Base-by-base conservation (phyloP, 2,888 invertebrate genomes). In the Latrodectus hesperus region DNA sequence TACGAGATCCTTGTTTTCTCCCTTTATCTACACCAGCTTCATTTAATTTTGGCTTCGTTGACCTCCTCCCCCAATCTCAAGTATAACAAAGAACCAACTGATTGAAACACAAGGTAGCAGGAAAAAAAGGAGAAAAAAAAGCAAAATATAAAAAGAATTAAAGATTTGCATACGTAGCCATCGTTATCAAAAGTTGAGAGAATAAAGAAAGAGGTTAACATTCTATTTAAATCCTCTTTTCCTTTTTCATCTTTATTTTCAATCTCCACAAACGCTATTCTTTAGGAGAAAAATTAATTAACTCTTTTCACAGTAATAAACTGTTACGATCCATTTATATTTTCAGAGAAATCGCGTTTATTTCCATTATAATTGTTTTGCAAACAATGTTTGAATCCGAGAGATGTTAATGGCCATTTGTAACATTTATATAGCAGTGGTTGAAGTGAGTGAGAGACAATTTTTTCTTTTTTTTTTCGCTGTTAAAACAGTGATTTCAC, bases 11-110 rank as follows among this genome's bases (percentile, higher is more conserved):
- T 84, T 83, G 65, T 67, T 73, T 14, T 60, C 64, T 72, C 70
- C 53, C 65, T 84, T 84, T 78, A 73, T 84, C 72, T 72, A 78
- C 84, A 84, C 78, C 77, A 77, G 78, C 84, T 84, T 84, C 77
- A 84, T 84, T 84, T 84, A 84, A 84, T 84, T 84, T 73, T 55
- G 17, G 78, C 22, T 12, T 12, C n/a, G 12, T 16, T n/a, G n/a
- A 11, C 60, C 38, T 3, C 38, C 38, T 1, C 22, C 22, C 22
- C 1, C 22, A 22, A 22, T 1, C 60, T 3, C 4, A 38, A 38
- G 38, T 38, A 38, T 38, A 73, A 68, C 77, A 84, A 77, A 78
- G 71, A 71, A 22, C 51, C 55, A 74, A 52, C 49, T 83, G 83
- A 83, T 83, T 83, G 83, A 76, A 78, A 81, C 65, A 52, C 65